Conservation (phyloP, 2,888 invertebrate genomes). For the Agrochola lota region DNA sequence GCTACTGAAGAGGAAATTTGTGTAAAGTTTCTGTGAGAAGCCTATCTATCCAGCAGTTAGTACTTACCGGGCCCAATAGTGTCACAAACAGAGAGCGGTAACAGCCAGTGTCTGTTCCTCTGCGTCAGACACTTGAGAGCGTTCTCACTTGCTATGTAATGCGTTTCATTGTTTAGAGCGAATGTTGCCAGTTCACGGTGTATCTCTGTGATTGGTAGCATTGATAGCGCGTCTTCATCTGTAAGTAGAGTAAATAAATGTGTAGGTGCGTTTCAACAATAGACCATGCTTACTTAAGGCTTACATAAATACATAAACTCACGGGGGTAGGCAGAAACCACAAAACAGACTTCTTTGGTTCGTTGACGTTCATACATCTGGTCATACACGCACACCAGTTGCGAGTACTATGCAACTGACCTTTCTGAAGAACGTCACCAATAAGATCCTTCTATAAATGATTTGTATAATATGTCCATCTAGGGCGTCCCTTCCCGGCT, state of each 20-base stretch:
- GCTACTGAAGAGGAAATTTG: neutral
- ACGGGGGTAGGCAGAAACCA: too few species aligned
- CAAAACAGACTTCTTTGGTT: neutral
- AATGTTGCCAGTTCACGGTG: slow-evolving; percentile 78
- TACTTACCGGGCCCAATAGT: slow-evolving; percentile 49
- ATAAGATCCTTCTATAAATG: neutral
- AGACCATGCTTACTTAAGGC: neutral
- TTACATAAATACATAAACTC: neutral
- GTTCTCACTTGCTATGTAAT: slow-evolving; percentile 75
- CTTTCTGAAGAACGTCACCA: neutral
- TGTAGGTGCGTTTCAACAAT: neutral
- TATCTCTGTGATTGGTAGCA: slow-evolving; percentile 78
- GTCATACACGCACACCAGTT: neutral
- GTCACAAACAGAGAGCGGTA: slow-evolving; percentile 77
- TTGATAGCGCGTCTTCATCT: slow-evolving; percentile 77
- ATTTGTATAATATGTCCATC: neutral
- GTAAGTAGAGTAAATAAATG: slow-evolving; percentile 20
- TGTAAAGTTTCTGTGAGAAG: neutral
- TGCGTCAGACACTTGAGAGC: slow-evolving; percentile 79
- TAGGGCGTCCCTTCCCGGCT: neutral
- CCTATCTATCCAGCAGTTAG: neutral
- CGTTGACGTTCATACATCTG: neutral
- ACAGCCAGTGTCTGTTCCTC: slow-evolving; percentile 73
- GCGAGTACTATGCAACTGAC: neutral
- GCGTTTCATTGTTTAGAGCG: slow-evolving; percentile 70